Evolutionary conservation across 2,797 vertebrate genomes (phyloP), one percentile per base, ranked within the genome.

Genomic region (Allenopithecus nigroviridis): DNA sequence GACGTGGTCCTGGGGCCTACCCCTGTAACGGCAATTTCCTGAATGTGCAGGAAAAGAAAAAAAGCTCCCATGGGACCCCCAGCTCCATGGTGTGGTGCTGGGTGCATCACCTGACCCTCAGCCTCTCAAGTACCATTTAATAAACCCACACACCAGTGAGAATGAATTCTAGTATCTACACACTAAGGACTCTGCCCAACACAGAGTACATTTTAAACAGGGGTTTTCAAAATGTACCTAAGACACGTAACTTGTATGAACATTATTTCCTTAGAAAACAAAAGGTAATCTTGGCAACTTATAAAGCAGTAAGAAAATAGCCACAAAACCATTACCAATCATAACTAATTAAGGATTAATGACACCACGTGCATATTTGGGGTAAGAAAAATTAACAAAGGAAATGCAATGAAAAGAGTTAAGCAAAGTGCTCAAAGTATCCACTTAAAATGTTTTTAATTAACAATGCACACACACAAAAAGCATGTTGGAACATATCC

Each of bases 401-500:
- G 81, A n/a, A 39, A 26, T 36, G 12, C 36, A 93, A 84, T 80
- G 46, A 88, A 89, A 92, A 96, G 80, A 93, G 76, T 93, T 91
- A 92, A 90, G 50, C 48, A 41, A 92, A 89, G 85, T 55, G 84
- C n/a, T 93, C 11, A 0, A 94, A 59, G 80, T 88, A 83, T 30
- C 81, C 80, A 97, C 39, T 91, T 72, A 85, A 41, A 95, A 28
- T 81, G 94, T 84, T 96, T 97, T 96, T 91, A 95, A 97, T 96
- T 90, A 96, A 79, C 97, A 97, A 90, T 68, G 19, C 41, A 87
- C 57, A 79, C 46, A 46, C 57, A 79, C 74, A 61, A 86, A 55
- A 95, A 90, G 57, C 64, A 81, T 57, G 41, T 16, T 98, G 95
- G 79, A 92, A 74, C 95, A 93, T 30, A 96, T 46, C 84, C 87